These are phyloP conservation scores for Elgaria multicarinata DNA, from an alignment of 2,113 vertebrate genomes.

Conservation along the genomic window DNA sequence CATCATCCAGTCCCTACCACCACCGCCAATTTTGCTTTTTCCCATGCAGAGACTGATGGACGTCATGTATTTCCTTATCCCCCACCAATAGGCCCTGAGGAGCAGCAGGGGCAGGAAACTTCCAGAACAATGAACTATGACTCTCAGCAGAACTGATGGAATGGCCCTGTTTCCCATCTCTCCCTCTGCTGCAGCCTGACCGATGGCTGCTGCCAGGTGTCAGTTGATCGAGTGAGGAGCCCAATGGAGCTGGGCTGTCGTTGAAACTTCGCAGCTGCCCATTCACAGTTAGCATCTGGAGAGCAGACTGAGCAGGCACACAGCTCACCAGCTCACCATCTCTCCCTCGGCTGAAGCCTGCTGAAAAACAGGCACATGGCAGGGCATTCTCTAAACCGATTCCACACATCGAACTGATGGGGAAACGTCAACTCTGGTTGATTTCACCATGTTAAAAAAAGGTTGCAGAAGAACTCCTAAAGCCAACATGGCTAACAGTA, in stretches of 20 bases:
- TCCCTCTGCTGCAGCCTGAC: background rate
- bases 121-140: background rate
- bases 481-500: background rate
- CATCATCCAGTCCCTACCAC: too few relatives aligned
- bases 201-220: background rate
- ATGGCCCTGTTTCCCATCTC: too few relatives aligned
- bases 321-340: too few relatives aligned
- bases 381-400: background rate
- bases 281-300: background rate
- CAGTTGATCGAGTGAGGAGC: background rate
- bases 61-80: background rate
- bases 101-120: background rate
- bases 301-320: background rate
- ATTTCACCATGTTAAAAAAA: background rate
- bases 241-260: background rate
- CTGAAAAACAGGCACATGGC: background rate
- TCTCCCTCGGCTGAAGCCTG: background rate
- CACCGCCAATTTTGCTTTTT: too few relatives aligned
- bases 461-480: background rate
- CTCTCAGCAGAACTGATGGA: too few relatives aligned
- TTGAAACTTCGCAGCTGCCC: background rate
- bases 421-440: background rate
- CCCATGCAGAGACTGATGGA: too few relatives aligned
- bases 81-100: background rate
- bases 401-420: background rate